Evolutionary conservation across 2,113 vertebrate species (phyloP).

Genomic region (Upupa epops): DNA sequence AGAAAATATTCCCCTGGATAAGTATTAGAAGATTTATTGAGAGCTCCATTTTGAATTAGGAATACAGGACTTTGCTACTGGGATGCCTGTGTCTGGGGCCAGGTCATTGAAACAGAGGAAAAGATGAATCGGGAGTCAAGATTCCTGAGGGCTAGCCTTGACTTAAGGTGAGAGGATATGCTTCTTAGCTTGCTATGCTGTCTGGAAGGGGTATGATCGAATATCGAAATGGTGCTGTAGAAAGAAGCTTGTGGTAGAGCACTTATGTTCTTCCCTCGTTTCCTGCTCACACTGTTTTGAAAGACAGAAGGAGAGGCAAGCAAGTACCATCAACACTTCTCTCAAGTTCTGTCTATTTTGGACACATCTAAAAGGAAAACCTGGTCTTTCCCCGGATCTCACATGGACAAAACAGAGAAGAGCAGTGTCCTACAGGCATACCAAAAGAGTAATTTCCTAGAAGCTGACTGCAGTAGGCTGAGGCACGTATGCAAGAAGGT

Average conservation of each 20-base stretch:
- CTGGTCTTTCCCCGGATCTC: not conserved
- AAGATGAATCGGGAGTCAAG: not conserved
- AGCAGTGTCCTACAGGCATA: not conserved
- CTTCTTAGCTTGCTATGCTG: not conserved
- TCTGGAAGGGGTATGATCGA: not conserved
- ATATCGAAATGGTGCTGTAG: not conserved
- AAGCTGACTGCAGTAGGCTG: not conserved
- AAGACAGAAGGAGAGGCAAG: not conserved
- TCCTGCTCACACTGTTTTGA: not conserved
- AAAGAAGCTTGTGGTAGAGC: not conserved
- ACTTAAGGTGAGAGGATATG: not conserved
- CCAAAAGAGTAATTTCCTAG: not conserved
- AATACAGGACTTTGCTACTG: not conserved
- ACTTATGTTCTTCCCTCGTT: not conserved
- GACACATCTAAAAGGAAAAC: not conserved
- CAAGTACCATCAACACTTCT: not conserved
- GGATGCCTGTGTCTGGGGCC: not conserved
- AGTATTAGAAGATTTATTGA: not conserved
- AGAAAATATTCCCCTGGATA: not conserved
- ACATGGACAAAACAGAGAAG: not conserved
- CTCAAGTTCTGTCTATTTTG: not conserved
- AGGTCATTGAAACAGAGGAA: not conserved
- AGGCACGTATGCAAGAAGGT: not conserved
- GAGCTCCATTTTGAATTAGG: not conserved
- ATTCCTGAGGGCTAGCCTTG: not conserved